Conservation (phyloP, 1,140 invertebrate genomes). For the Marisa cornuarietis region DNA sequence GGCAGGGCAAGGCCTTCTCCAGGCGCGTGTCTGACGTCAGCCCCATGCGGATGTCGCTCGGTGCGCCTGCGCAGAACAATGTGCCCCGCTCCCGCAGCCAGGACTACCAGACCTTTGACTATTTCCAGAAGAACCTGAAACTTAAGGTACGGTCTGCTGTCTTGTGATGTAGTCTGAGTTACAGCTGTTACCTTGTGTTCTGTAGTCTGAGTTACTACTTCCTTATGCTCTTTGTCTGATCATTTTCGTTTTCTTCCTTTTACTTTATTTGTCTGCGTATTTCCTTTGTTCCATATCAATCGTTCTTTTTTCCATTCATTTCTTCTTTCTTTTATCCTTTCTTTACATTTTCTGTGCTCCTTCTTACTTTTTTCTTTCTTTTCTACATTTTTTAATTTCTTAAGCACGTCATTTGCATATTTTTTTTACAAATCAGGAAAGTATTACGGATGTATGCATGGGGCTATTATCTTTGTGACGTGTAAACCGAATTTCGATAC, state of each 20-base stretch:
- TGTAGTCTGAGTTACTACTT: neutral
- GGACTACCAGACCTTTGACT: slow-evolving; percentile 24
- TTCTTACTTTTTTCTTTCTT: too few species aligned
- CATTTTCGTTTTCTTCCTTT: neutral
- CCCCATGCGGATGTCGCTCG: neutral
- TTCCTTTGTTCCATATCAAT: too few species aligned
- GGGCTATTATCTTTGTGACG: too few species aligned
- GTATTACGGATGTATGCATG: too few species aligned
- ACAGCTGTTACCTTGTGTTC: neutral
- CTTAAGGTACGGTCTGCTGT: slow-evolving; percentile 8
- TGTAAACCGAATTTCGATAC: too few species aligned
- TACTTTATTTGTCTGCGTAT: too few species aligned
- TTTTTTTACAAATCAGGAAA: too few species aligned
- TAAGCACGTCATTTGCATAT: too few species aligned
- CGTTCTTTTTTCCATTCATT: too few species aligned
- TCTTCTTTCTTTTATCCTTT: too few species aligned
- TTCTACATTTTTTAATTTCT: too few species aligned
- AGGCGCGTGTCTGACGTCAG: slow-evolving; percentile 12
- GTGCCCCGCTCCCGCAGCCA: slow-evolving; percentile 15
- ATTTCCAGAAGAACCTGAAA: slow-evolving; percentile 29
- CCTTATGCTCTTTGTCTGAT: neutral
- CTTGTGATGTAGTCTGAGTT: neutral
- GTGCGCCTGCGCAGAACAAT: slow-evolving; percentile 3
- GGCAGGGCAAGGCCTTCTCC: neutral
- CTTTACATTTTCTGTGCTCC: too few species aligned